Conservation (phyloP, 2,113 vertebrate species). For the Xenopus tropicalis region DNA sequence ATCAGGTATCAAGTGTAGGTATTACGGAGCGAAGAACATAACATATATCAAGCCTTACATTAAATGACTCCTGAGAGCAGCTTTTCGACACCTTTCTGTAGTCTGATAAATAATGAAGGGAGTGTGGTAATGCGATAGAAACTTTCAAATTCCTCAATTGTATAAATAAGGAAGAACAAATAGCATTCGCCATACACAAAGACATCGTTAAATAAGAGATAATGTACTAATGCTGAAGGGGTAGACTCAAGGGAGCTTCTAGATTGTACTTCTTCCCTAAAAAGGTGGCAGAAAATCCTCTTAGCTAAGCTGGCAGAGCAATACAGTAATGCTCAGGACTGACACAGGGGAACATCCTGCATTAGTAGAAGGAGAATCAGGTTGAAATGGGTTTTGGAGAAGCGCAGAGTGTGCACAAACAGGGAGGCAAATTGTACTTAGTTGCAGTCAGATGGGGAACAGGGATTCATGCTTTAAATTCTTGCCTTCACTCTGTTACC, state of each 20-base stretch:
- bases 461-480: too few species aligned
- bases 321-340: slow-evolving; percentile 8
- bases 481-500: too few species aligned
- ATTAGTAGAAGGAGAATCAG: slow-evolving; percentile 6
- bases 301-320: slow-evolving; percentile 24
- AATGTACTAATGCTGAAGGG: slow-evolving; percentile 13
- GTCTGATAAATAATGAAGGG: slow-evolving; percentile 13
- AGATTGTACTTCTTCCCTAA: slow-evolving; percentile 21
- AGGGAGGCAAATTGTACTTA: slow-evolving; percentile 1
- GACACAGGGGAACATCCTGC: slow-evolving; percentile 12
- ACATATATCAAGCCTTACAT: slow-evolving; percentile 12
- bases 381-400: slow-evolving; percentile 4
- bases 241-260: slow-evolving; percentile 14
- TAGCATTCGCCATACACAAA: slow-evolving; percentile 3
- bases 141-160: background rate
- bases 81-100: background rate
- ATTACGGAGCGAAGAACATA: slow-evolving; percentile 12
- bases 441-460: background rate
- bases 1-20: background rate
- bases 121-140: slow-evolving; percentile 2
- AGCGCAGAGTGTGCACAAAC: background rate
- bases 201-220: slow-evolving; percentile 7
- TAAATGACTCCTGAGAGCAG: background rate
- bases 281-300: slow-evolving; percentile 4
- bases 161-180: background rate